Evolutionary conservation across 2,888 invertebrate genomes (phyloP).

Genomic region (Plemyria rubiginata): DNA sequence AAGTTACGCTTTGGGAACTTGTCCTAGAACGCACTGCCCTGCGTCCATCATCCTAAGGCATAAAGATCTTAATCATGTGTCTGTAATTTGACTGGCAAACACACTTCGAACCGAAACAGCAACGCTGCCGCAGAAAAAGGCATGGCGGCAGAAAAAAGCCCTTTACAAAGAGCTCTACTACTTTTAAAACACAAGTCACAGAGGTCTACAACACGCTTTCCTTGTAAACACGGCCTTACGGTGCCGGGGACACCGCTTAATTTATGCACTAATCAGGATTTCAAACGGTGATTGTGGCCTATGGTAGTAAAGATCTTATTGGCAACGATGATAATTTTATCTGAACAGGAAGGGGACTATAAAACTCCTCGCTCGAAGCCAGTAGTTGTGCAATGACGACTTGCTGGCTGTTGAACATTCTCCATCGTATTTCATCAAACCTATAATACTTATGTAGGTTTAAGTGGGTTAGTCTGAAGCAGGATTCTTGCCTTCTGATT

Average conservation of each 20-base stretch:
- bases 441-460: background rate
- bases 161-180: too few relatives aligned
- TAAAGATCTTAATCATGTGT: too few relatives aligned
- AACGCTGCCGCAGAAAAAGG: too few relatives aligned
- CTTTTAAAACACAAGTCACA: too few relatives aligned
- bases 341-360: conserved; percentile 37
- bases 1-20: too few relatives aligned
- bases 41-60: too few relatives aligned
- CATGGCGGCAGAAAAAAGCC: too few relatives aligned
- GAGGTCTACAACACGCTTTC: too few relatives aligned
- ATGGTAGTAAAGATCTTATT: conserved; percentile 40
- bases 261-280: conserved; percentile 45
- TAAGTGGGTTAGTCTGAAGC: background rate
- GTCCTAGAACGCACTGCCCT: too few relatives aligned
- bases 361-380: conserved; percentile 26
- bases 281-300: conserved; percentile 43
- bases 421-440: background rate
- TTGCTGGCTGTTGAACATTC: background rate
- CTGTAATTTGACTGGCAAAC: too few relatives aligned
- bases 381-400: conserved; percentile 15
- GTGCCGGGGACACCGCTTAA: conserved; percentile 47
- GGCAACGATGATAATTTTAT: conserved; percentile 41
- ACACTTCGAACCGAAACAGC: too few relatives aligned
- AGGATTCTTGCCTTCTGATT: background rate
- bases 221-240: conserved; percentile 39